A percentile compares a stretch with the other conserved stretches of the same genome.
These are phyloP conservation scores for Heliopora coerulea DNA, from an alignment of 92 coral and sea anemone genomes.

Conservation along the genomic window DNA sequence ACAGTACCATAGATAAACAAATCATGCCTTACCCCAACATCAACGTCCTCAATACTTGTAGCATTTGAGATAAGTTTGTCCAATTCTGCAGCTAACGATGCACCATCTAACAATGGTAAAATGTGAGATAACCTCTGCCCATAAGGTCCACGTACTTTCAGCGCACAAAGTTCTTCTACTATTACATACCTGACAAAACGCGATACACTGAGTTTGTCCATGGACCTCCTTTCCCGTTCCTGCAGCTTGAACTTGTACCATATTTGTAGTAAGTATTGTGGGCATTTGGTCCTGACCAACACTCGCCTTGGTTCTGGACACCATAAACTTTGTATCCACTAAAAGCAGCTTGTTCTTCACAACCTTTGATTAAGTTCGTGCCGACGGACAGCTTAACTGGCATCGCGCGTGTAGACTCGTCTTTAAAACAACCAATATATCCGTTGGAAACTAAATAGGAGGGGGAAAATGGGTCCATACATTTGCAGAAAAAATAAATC, in stretches of 20 bases:
- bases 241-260: slow-evolving; percentile 29
- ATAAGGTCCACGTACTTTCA: neutral
- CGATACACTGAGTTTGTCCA: slow-evolving; percentile 30
- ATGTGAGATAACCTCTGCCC: neutral
- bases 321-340: slow-evolving; percentile 30
- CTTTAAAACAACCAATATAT: slow-evolving; percentile 25
- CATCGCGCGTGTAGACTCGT: slow-evolving; percentile 12
- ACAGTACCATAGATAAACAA: neutral
- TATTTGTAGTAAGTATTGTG: slow-evolving; percentile 23
- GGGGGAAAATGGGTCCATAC: too few species aligned
- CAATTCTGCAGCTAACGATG: slow-evolving; percentile 11
- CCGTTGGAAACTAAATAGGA: slow-evolving; percentile 6
- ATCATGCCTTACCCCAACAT: slow-evolving; percentile 16
- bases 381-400: neutral
- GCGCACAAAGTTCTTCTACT: too few species aligned
- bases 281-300: slow-evolving; percentile 41
- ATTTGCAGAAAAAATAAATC: too few species aligned
- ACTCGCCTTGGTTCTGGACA: slow-evolving; percentile 31
- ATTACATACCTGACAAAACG: neutral
- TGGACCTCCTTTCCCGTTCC: slow-evolving; percentile 22
- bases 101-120: slow-evolving; percentile 2
- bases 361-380: neutral
- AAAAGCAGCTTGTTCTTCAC: slow-evolving; percentile 11
- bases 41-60: slow-evolving; percentile 27
- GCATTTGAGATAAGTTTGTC: slow-evolving; percentile 2